Base-by-base conservation (phyloP, 2,113 vertebrate genomes). In the Passer domesticus region DNA sequence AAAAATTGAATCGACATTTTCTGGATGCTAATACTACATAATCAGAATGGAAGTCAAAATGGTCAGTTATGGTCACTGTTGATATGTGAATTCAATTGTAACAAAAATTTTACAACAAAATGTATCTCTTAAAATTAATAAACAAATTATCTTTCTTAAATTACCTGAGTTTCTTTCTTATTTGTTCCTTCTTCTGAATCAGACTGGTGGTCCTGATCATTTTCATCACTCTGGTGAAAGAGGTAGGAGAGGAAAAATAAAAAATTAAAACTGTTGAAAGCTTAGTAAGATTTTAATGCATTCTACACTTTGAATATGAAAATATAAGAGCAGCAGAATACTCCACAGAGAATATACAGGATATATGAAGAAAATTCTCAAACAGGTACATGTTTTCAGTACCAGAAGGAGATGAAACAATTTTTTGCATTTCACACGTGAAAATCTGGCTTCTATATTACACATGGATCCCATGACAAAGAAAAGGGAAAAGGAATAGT, bases 121-220 rank as follows among this genome's bases (percentile, higher is more conserved):
- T 19, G 12, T 18, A 53, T 39, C 25, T 86, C 17, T 78, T 58
- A 41, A 41, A 84, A 94, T 67, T 74, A 37, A 89, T 68, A 59
- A 75, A 53, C 4, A 59, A 63, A 64, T 60, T 30, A 33, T 76
- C 20, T 66, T 22, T 83, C 87, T 55, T 17, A 4, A 75, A 78
- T 97, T 98, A 99, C 99, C 98, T 99, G 99, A 83, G 97, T 96
- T 91, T 99, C 99, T 93, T 98, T 98, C 95, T 98, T 99, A 97
- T 97, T 98, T 97, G 98, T 98, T 95, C 99, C 98, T 52, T 99
- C 99, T 97, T 99, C 99, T 18, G 99, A 98, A 97, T 99, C 99
- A 0, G 99, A 99, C 6, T 98, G 98, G n/a, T 98, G 99, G 22
- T 99, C 99, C 44, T 98, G 99, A 53, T 99, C 99, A 87, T 99